Evolutionary conservation across 2,888 invertebrate species (phyloP).

Genomic region (Caenorhabditis afra): DNA sequence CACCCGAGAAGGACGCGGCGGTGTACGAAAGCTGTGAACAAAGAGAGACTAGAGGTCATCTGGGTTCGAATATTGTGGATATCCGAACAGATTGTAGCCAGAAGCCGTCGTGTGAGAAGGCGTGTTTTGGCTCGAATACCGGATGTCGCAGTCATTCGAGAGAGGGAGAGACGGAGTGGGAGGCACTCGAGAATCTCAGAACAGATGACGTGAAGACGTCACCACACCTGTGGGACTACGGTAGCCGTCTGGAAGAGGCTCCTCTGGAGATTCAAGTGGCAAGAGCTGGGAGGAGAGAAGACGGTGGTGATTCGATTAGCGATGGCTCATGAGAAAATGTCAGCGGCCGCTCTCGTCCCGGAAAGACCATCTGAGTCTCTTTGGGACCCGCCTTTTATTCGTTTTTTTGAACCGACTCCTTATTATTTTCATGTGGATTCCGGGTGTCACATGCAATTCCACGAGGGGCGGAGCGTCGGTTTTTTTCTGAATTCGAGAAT

Average conservation of each 20-base stretch:
- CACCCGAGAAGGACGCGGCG: conserved; percentile 15
- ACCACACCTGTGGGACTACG: background rate
- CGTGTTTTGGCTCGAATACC: conserved; percentile 34
- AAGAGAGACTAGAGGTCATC: conserved; percentile 53
- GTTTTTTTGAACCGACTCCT: conserved; percentile 27
- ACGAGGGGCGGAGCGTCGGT: too few relatives aligned
- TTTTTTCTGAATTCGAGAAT: too few relatives aligned
- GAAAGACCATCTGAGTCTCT: conserved; percentile 44
- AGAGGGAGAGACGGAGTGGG: conserved; percentile 21
- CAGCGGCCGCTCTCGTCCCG: conserved; percentile 8
- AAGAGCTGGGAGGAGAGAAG: too few relatives aligned
- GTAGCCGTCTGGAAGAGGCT: too few relatives aligned
- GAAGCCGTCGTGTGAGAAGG: background rate
- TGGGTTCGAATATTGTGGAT: conserved; percentile 17
- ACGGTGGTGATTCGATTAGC: conserved; percentile 23
- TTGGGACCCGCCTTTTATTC: too few relatives aligned
- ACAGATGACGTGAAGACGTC: background rate
- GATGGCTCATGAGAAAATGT: conserved; percentile 51
- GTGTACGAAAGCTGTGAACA: conserved; percentile 24
- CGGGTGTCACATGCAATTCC: background rate
- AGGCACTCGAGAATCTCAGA: conserved; percentile 31
- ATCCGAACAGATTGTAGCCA: background rate
- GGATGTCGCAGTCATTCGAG: conserved; percentile 8
- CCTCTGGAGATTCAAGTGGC: too few relatives aligned
- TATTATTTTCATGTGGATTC: too few relatives aligned